Evolutionary conservation across 1,140 invertebrate species (phyloP).

Genomic region (Ridgeia piscesae): DNA sequence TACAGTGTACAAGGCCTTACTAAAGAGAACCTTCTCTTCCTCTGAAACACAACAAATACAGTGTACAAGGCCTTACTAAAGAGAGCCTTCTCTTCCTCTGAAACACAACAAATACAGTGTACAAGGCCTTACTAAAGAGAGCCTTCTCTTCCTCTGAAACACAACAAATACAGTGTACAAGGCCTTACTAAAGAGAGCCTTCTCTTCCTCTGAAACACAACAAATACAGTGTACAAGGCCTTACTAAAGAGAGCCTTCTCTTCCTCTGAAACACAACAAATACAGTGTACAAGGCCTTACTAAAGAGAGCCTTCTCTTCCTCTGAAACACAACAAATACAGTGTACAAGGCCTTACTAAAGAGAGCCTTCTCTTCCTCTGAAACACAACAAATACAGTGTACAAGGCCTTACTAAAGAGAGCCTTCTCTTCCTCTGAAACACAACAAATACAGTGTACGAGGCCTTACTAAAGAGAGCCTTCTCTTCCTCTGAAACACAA

Average conservation of each 20-base stretch:
- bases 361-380: conserved; percentile 5
- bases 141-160: not conserved
- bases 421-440: not conserved
- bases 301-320: not conserved
- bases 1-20: conserved; percentile 18
- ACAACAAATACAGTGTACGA: conserved; percentile 12
- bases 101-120: conserved; percentile 2
- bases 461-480: not conserved
- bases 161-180: conserved; percentile 15
- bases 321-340: conserved; percentile 1
- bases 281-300: conserved; percentile 18
- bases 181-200: not conserved
- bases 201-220: conserved; percentile 3
- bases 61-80: conserved; percentile 15
- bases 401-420: conserved; percentile 10
- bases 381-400: conserved; percentile 2
- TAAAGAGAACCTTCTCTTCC: not conserved
- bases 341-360: conserved; percentile 15
- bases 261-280: not conserved
- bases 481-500: conserved; percentile 3
- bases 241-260: conserved; percentile 4
- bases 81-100: conserved; percentile 5
- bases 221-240: conserved; percentile 12
- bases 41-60: conserved; percentile 1
- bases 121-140: conserved; percentile 10